Base-by-base conservation (phyloP, 1,140 invertebrate species). In the Panagrolaimus sp. region DNA sequence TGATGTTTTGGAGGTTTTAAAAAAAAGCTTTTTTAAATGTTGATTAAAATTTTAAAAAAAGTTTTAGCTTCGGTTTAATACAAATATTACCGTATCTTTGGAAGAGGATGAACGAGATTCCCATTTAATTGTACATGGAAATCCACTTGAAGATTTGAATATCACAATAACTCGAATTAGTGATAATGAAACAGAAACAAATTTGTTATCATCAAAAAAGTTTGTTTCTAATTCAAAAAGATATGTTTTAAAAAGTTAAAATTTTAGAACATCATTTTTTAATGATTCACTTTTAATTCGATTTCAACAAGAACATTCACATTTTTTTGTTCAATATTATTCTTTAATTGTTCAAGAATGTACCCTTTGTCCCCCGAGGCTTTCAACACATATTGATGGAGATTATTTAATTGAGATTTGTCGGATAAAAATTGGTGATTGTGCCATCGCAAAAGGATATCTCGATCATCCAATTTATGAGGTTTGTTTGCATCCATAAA, bases 91-190 rank as follows among this genome's bases (percentile, higher is more conserved):
- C 28, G 26, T 44, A n/a, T 21, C 4, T 10, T 5, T 70, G 6
- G 21, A 67, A 21, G 21, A 63, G 1, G 24, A 68, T 8, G 12
- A 38, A 15, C 80, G 71, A 17, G 63, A 74, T 24, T 14, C 63
- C 1, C 1, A 62, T n/a, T 43, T 76, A 58, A 58, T 28, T 21
- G 72, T 76, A 14, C 74, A 79, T 62, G 74, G 74, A 21, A 73
- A 78, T 44, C 74, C 74, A 14, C 72, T 76, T 17, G 67, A 76
- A 14, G 44, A 48, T 14, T 48, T 76, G n/a, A 65, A n/a, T n/a
- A 24, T 79, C 3, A 46, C 6, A 17, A 38, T 76, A n/a, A 48
- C 46, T 15, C 52, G 70, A 21, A 17, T 78, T 2, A 62, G 15
- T 1, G 66, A 78, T 26, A 76, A 76, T 46, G n/a, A 14, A 8